Percentiles rank a stretch among this genome's conserved stretches.
Conservation (phyloP, 1,140 invertebrate genomes). For the Ptiloglossa arizonensis region DNA sequence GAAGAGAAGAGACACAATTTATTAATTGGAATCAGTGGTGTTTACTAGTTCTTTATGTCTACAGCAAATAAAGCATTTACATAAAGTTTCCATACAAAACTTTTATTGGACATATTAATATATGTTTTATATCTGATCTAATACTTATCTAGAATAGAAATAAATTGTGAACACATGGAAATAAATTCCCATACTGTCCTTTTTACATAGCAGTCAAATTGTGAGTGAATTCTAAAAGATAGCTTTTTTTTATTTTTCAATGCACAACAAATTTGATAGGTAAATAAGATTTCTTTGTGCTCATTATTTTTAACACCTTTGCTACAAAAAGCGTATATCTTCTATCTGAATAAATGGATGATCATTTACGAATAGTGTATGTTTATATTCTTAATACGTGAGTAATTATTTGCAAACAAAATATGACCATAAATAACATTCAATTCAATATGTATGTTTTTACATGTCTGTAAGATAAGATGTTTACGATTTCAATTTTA, state of each 20-base stretch:
- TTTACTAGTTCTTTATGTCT: constrained; percentile 40
- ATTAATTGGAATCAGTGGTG: constrained; percentile 6
- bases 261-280: constrained; percentile 7
- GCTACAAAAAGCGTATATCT: neutral
- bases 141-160: constrained; percentile 27
- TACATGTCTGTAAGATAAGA: too few relatives aligned
- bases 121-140: constrained; percentile 22
- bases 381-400: too few relatives aligned
- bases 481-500: too few relatives aligned
- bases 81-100: constrained; percentile 29
- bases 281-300: constrained; percentile 19
- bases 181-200: constrained; percentile 5
- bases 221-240: neutral
- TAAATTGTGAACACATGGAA: too few relatives aligned
- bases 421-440: too few relatives aligned
- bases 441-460: too few relatives aligned
- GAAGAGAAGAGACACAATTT: neutral
- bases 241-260: neutral
- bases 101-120: constrained; percentile 31
- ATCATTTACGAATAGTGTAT: too few relatives aligned
- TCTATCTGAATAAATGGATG: too few relatives aligned
- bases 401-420: too few relatives aligned
- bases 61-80: constrained; percentile 38
- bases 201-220: neutral
- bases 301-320: neutral